Evolutionary conservation across 2,888 invertebrate species (phyloP).

Genomic region (Xestia c-nigrum): DNA sequence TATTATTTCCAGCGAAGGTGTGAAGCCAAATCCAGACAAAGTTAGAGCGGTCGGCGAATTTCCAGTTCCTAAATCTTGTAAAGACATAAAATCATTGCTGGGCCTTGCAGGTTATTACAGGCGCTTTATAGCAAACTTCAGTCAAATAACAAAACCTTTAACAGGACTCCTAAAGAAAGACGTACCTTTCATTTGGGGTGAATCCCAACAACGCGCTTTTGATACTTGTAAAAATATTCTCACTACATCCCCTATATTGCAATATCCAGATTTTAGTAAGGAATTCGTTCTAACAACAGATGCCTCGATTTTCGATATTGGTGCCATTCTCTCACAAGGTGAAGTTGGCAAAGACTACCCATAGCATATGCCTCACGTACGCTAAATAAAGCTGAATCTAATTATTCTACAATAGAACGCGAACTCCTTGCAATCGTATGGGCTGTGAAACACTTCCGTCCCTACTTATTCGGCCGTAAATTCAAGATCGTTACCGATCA

Average conservation of each 20-base stretch:
- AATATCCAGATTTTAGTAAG: constrained; percentile 38
- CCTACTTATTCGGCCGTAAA: not conserved
- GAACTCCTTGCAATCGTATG: constrained; percentile 71
- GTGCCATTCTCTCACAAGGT: constrained; percentile 34
- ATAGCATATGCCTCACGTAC: constrained; percentile 63
- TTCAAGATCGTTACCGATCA: constrained; percentile 51
- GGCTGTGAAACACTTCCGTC: constrained; percentile 42
- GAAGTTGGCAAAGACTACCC: constrained; percentile 37
- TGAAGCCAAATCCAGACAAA: no score
- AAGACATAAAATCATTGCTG: constrained; percentile 42
- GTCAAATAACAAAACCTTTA: no score
- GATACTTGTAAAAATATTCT: constrained; percentile 35
- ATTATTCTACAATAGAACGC: constrained; percentile 69
- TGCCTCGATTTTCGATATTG: constrained; percentile 23
- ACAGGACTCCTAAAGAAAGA: constrained; percentile 35
- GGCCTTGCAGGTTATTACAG: constrained; percentile 37
- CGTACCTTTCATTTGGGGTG: constrained; percentile 22
- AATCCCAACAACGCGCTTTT: constrained; percentile 24
- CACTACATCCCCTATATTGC: constrained; percentile 11
- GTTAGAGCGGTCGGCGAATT: no score
- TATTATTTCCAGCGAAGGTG: no score
- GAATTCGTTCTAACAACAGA: constrained; percentile 35
- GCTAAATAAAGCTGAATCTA: constrained; percentile 51
- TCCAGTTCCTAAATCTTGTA: no score
- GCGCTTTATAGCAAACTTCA: constrained; percentile 9